phyloP scores from a whole-genome alignment of 2,888 invertebrate genomes.

The Kuschelorhynchus macadamiae region DNA sequence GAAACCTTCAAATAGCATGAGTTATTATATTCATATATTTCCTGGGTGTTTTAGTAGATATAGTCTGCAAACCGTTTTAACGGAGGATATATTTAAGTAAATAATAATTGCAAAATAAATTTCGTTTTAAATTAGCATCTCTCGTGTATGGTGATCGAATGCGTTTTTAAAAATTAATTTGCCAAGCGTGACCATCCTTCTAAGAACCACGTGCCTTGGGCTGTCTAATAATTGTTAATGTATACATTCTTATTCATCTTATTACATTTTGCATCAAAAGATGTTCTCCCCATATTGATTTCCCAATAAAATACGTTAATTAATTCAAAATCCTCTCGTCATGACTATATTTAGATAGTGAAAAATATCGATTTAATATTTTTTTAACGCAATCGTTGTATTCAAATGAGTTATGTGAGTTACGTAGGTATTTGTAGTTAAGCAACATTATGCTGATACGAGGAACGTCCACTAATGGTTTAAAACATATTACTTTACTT shows the following conservation, averaged over 20 bases:
- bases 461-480: too few species aligned
- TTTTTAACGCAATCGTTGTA: slow-evolving; percentile 33
- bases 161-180: too few species aligned
- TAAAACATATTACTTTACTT: too few species aligned
- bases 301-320: slow-evolving; percentile 25
- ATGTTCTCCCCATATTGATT: slow-evolving; percentile 20
- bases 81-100: too few species aligned
- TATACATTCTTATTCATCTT: slow-evolving; percentile 24
- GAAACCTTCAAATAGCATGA: too few species aligned
- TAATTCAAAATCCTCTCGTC: slow-evolving; percentile 36
- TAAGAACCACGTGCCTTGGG: slow-evolving; percentile 14
- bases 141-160: too few species aligned
- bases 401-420: slow-evolving; percentile 20
- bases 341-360: slow-evolving; percentile 43
- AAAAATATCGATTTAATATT: slow-evolving; percentile 31
- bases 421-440: not conserved
- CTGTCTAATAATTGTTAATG: slow-evolving; percentile 6
- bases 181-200: not conserved
- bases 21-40: too few species aligned
- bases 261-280: slow-evolving; percentile 17
- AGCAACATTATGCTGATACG: too few species aligned
- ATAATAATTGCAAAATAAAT: too few species aligned
- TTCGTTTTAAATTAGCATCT: too few species aligned
- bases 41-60: too few species aligned
- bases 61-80: too few species aligned